Conservation (phyloP, 2,113 vertebrate species). For the Podiceps cristatus region DNA sequence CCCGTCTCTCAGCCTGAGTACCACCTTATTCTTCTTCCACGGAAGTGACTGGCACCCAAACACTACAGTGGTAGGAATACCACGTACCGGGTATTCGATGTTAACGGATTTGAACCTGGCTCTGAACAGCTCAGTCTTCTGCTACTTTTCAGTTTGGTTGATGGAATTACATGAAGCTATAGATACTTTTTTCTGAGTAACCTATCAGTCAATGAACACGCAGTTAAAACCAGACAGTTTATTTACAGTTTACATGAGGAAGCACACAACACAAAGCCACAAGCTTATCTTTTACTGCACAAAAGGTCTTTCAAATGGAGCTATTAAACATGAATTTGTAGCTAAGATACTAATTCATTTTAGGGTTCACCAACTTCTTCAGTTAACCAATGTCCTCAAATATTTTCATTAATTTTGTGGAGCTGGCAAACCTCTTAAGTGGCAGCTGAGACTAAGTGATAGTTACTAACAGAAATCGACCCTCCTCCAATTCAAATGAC, state of each 20-base stretch:
- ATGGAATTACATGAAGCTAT: background rate
- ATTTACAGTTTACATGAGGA: background rate
- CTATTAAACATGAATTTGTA: slow-evolving; percentile 9
- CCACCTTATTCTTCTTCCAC: background rate
- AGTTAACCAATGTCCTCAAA: background rate
- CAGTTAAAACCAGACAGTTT: background rate
- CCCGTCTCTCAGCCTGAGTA: background rate
- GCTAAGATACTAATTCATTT: slow-evolving; percentile 28
- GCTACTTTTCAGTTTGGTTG: background rate
- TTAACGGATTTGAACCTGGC: background rate
- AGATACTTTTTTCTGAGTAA: background rate
- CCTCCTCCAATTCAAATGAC: background rate
- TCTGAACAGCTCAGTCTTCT: background rate
- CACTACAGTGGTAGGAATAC: background rate
- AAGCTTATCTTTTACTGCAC: slow-evolving; percentile 22
- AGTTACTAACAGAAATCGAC: background rate
- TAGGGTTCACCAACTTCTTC: background rate
- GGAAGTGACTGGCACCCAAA: background rate
- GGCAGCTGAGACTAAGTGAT: background rate
- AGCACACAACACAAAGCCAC: background rate
- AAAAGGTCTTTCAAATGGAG: slow-evolving; percentile 42
- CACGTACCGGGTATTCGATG: background rate
- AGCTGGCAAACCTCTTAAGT: background rate
- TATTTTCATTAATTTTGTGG: background rate
- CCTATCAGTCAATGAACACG: background rate